Conservation (phyloP, 2,797 vertebrate genomes). For the Halcyon badia region DNA sequence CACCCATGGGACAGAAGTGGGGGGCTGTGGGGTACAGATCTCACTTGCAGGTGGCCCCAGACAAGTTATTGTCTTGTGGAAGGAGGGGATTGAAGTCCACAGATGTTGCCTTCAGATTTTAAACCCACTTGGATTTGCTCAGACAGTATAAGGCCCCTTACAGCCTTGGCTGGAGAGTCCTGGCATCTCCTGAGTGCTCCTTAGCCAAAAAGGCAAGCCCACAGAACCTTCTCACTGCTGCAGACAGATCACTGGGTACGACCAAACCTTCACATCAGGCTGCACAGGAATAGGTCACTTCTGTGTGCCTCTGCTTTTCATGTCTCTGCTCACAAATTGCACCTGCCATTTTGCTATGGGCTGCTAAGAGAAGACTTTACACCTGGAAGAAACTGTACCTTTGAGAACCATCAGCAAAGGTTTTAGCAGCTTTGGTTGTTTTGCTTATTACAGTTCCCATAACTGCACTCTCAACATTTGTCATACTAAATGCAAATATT, state of each 20-base stretch:
- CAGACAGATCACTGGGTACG: not conserved
- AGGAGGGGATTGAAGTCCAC: not conserved
- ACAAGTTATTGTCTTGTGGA: accelerated
- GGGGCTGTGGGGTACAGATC: not conserved
- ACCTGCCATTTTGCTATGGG: not conserved
- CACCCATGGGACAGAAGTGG: accelerated
- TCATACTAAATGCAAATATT: not conserved
- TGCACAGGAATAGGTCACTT: not conserved
- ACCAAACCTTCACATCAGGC: not conserved
- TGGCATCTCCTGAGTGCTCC: not conserved
- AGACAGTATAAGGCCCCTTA: not conserved
- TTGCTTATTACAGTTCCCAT: not conserved
- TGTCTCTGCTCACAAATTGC: not conserved
- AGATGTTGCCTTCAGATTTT: not conserved
- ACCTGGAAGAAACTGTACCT: not conserved
- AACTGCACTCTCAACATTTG: not conserved
- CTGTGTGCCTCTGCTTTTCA: not conserved
- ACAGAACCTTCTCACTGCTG: not conserved
- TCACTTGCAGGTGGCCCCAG: not conserved
- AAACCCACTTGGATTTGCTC: not conserved
- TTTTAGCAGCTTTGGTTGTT: not conserved
- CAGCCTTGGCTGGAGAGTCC: not conserved
- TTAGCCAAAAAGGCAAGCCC: not conserved
- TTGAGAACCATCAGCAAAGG: not conserved
- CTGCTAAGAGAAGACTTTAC: not conserved